Evolutionary conservation across 2,797 vertebrate species (phyloP).

Genomic region (Mionectes olivaceus): DNA sequence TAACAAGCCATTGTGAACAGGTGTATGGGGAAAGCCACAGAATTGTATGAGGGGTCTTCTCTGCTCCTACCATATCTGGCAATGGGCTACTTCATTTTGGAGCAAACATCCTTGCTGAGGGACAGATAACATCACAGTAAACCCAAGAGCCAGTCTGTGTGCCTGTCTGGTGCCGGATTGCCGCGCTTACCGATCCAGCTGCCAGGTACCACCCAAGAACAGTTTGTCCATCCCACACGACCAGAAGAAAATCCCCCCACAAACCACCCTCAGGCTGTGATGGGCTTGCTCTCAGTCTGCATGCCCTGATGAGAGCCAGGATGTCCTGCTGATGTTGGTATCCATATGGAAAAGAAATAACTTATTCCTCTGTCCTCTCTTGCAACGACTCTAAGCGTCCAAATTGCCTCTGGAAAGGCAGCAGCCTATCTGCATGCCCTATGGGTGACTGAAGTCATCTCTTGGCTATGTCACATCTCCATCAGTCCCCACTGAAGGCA

Average conservation of each 20-base stretch:
- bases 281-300: not conserved
- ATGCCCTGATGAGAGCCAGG: not conserved
- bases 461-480: not conserved
- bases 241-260: not conserved
- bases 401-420: not conserved
- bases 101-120: not conserved
- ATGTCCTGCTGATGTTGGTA: not conserved
- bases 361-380: not conserved
- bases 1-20: not conserved
- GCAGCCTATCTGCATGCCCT: not conserved
- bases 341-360: not conserved
- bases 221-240: rapidly evolving
- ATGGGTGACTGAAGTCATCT: not conserved
- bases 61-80: not conserved
- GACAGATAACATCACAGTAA: not conserved
- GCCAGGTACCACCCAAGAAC: not conserved
- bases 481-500: not conserved
- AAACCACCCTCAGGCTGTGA: not conserved
- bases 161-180: not conserved
- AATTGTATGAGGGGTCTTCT: not conserved
- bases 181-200: not conserved
- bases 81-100: not conserved
- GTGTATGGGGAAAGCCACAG: not conserved
- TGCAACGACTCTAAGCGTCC: not conserved
- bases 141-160: not conserved